Percentiles rank a stretch among this genome's conserved stretches.
These are phyloP conservation scores for Antechinus stuartii DNA, from an alignment of 2,113 vertebrate genomes.

Conservation along the genomic window DNA sequence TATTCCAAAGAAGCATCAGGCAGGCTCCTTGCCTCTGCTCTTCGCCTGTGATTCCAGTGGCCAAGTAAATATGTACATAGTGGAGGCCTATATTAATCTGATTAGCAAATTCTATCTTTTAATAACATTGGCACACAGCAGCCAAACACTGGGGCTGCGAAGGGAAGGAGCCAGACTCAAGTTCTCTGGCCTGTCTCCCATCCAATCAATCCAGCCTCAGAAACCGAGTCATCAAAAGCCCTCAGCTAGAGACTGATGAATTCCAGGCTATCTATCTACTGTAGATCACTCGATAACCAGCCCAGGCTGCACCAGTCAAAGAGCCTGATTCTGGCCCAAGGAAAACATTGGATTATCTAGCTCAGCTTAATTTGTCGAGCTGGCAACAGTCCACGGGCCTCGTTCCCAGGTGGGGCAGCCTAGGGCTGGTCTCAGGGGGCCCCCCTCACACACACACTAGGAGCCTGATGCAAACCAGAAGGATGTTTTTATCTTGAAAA, in stretches of 20 bases:
- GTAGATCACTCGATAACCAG: slow-evolving; percentile 48
- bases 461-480: slow-evolving; percentile 70
- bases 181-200: not conserved
- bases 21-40: slow-evolving; percentile 51
- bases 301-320: slow-evolving; percentile 46
- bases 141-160: not conserved
- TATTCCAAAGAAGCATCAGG: slow-evolving; percentile 31
- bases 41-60: slow-evolving; percentile 70
- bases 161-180: slow-evolving; percentile 5
- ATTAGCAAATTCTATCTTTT: slow-evolving; percentile 67
- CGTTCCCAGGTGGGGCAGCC: slow-evolving; percentile 58
- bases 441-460: slow-evolving; percentile 38
- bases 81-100: slow-evolving; percentile 65
- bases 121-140: slow-evolving; percentile 38
- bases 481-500: slow-evolving; percentile 64
- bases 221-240: not conserved
- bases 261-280: not conserved
- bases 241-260: slow-evolving; percentile 36
- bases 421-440: not conserved
- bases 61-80: slow-evolving; percentile 78
- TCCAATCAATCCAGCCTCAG: slow-evolving; percentile 16
- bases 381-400: slow-evolving; percentile 58
- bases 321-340: slow-evolving; percentile 42
- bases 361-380: slow-evolving; percentile 48
- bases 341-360: slow-evolving; percentile 43